These are phyloP conservation scores for Eretmocerus hayati DNA, from an alignment of 2,888 invertebrate species.

Conservation along the genomic window DNA sequence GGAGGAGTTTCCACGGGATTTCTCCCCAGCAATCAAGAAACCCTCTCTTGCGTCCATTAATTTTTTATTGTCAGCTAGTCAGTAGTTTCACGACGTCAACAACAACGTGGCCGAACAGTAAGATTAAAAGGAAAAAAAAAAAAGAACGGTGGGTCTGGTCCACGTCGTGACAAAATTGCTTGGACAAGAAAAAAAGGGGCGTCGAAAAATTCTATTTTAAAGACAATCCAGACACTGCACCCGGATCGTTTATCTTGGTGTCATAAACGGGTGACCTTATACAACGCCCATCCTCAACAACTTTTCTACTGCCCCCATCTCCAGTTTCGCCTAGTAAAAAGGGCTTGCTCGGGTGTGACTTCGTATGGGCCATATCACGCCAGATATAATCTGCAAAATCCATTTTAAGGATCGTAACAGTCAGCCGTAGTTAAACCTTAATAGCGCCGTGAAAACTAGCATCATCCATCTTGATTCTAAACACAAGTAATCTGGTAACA, in stretches of 20 bases:
- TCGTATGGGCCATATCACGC: no score
- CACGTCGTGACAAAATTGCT: background rate
- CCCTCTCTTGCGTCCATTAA: slow-evolving; percentile 15
- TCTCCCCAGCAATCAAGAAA: slow-evolving; percentile 11
- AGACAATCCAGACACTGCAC: slow-evolving; percentile 17
- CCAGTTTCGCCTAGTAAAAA: no score
- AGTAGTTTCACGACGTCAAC: background rate
- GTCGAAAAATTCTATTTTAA: slow-evolving; percentile 20
- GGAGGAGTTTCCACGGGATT: no score
- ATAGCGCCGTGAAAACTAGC: slow-evolving; percentile 25
- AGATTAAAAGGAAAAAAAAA: background rate
- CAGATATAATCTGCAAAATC: no score
- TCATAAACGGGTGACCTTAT: slow-evolving; percentile 21
- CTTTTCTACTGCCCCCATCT: no score
- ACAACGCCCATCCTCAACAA: background rate
- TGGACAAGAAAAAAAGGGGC: background rate
- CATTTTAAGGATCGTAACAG: slow-evolving; percentile 21
- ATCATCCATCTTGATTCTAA: no score
- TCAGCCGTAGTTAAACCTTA: slow-evolving; percentile 25
- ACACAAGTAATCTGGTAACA: no score
- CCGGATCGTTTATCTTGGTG: slow-evolving; percentile 24
- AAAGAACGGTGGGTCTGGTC: background rate
- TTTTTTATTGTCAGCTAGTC: slow-evolving; percentile 20
- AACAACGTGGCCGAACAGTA: background rate
- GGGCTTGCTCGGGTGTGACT: no score